Evolutionary conservation across 2,797 vertebrate species (phyloP), one percentile per base, ranked within the genome.

Genomic region (Melanotaenia maccullochi): DNA sequence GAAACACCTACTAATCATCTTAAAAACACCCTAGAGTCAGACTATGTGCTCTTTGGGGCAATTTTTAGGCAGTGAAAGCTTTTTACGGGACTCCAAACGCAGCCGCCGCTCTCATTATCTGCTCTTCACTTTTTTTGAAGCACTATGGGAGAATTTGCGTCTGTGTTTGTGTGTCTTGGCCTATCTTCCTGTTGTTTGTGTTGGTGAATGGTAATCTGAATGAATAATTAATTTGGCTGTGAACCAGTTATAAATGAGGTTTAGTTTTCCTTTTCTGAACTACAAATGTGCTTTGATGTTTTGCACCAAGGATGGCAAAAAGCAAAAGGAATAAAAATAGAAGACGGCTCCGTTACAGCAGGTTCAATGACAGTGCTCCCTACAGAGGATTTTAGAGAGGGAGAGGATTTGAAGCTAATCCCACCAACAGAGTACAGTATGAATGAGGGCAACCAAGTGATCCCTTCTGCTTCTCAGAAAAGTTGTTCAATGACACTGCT

Each of bases 371-470:
- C 83, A 65, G 81, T 67, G 16, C 75, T 85, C 80, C 83, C 88
- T 40, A 78, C 88, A 76, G 82, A 91, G 92, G 88, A 86, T 90
- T 89, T 90, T 64, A 69, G 65, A 84, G 81, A 83, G 82, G 60
- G 65, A 85, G 86, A 79, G 90, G 90, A 90, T 92, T 91, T 91
- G 75, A 83, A 82, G 86, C 84, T 93, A 93, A 93, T 92, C 92
- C 88, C 82, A 81, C 72, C 89, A 75, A 78, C 81, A 60, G 85
- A 84, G 88, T 90, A 86, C 89, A 84, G 87, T 85, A 89, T 86
- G 88, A 92, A 87, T 73, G 85, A 90, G 87, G 84, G 81, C 87
- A 85, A 58, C 64, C 4, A 28, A 82, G 76, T 83, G 83, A 91
- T 88, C 81, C 85, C 77, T 35, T 51, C 75, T 36, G 64, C 78